phyloP scores from a whole-genome alignment of 2,113 vertebrate species.

The Hypanus sabinus region DNA sequence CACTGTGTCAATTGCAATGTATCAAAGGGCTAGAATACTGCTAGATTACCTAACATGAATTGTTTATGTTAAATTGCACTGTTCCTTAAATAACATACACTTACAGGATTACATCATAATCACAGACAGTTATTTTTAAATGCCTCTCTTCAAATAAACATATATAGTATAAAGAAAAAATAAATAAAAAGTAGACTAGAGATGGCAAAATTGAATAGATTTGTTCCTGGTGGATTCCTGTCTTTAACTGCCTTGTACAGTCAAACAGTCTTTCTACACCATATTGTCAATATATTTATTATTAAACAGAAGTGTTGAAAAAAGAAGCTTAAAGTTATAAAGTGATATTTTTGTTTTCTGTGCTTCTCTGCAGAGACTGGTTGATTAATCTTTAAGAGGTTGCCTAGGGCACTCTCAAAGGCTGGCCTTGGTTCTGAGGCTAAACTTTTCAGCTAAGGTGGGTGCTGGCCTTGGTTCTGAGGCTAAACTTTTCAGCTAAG shows the following conservation, averaged over 20 bases:
- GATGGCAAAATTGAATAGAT: no score
- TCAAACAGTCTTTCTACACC: background rate
- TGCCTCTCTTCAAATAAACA: background rate
- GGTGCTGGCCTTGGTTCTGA: background rate
- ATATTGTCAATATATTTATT: background rate
- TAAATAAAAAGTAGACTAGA: background rate
- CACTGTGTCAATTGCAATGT: no score
- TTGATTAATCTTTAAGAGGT: background rate
- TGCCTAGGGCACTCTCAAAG: background rate
- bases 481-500: background rate
- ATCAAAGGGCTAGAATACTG: no score
- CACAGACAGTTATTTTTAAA: no score
- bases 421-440: background rate
- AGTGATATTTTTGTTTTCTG: no score
- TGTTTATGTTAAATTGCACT: no score
- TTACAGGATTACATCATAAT: no score
- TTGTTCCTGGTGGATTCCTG: background rate
- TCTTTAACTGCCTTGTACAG: no score
- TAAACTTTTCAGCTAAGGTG: background rate
- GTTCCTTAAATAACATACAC: no score
- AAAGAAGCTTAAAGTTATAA: background rate
- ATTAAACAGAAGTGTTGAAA: background rate
- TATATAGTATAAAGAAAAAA: background rate
- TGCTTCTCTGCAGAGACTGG: background rate
- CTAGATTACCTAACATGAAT: no score